Percentiles rank a stretch among this genome's conserved stretches.
Conservation (phyloP, 1,140 invertebrate genomes). For the Drosophila miranda region DNA sequence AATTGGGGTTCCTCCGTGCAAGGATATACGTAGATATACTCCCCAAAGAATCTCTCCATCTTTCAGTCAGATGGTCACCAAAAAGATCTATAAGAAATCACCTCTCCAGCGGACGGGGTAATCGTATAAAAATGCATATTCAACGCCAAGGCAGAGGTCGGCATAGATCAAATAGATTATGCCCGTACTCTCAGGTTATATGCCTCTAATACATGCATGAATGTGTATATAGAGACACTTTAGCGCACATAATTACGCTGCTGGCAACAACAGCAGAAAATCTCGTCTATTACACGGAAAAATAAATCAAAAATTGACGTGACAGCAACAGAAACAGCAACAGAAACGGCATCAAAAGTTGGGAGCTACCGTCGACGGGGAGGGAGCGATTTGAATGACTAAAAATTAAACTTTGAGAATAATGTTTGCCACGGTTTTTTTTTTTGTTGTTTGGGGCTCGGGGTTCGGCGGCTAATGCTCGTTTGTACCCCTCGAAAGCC, state of each 20-base stretch:
- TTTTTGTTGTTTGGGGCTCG: too few species aligned
- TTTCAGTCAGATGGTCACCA: too few species aligned
- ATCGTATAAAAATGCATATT: conserved; percentile 60
- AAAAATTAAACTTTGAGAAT: conserved; percentile 36
- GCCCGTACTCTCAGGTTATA: conserved; percentile 7
- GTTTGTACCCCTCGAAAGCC: neutral
- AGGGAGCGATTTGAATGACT: too few species aligned
- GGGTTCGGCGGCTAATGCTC: conserved; percentile 8
- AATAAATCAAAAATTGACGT: conserved; percentile 79
- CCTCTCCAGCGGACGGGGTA: conserved; percentile 13
- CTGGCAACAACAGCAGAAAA: conserved; percentile 46
- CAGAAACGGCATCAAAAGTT: neutral
- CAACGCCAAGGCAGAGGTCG: conserved; percentile 47
- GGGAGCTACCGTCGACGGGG: neutral
- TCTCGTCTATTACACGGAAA: conserved; percentile 68
- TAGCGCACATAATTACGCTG: conserved; percentile 43
- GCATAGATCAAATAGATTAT: conserved; percentile 79
- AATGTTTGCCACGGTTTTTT: conserved; percentile 44
- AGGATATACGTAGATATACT: too few species aligned
- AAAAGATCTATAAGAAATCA: neutral
- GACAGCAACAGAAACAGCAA: conserved; percentile 4
- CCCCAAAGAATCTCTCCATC: too few species aligned
- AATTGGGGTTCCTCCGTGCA: too few species aligned
- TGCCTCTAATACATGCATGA: conserved; percentile 14
- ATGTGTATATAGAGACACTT: conserved; percentile 22